Conservation (phyloP, 2,113 vertebrate genomes). For the Myanophis thanlyinensis region DNA sequence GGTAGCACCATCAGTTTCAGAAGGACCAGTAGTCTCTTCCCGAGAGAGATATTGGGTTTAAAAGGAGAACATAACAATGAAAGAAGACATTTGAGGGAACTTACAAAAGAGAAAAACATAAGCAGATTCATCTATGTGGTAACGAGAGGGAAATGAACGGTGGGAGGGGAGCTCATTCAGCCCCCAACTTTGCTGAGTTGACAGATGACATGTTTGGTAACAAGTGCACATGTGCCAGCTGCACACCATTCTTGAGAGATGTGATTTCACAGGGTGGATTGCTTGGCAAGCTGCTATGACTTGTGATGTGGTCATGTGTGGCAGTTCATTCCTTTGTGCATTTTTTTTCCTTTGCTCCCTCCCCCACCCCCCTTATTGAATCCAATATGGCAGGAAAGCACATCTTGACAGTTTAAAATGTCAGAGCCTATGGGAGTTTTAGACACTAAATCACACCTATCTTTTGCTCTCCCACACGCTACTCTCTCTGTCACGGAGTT, state of each 20-base stretch:
- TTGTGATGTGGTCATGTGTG: rapidly evolving
- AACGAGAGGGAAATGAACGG: background rate
- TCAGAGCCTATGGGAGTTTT: slow-evolving; percentile 63
- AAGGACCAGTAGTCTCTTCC: background rate
- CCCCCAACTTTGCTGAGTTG: background rate
- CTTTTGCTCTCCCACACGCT: slow-evolving; percentile 25
- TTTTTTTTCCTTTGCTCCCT: background rate
- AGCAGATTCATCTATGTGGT: background rate
- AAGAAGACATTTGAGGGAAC: background rate
- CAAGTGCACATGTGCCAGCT: background rate
- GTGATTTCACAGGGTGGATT: background rate
- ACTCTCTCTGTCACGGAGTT: slow-evolving; percentile 58
- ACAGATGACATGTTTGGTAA: background rate
- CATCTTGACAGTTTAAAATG: slow-evolving; percentile 66
- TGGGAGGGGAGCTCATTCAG: background rate
- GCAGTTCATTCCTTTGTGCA: background rate
- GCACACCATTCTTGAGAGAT: background rate
- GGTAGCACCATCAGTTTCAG: background rate
- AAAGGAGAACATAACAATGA: background rate
- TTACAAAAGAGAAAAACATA: background rate
- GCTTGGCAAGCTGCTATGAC: rapidly evolving
- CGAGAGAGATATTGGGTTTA: background rate
- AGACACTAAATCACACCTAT: slow-evolving; percentile 63
- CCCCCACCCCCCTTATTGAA: background rate
- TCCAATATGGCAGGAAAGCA: slow-evolving; percentile 11